A percentile compares a stretch with the other conserved stretches of the same genome.
phyloP scores from a whole-genome alignment of 2,888 invertebrate genomes.

The Mesopsocus fuscifrons region DNA sequence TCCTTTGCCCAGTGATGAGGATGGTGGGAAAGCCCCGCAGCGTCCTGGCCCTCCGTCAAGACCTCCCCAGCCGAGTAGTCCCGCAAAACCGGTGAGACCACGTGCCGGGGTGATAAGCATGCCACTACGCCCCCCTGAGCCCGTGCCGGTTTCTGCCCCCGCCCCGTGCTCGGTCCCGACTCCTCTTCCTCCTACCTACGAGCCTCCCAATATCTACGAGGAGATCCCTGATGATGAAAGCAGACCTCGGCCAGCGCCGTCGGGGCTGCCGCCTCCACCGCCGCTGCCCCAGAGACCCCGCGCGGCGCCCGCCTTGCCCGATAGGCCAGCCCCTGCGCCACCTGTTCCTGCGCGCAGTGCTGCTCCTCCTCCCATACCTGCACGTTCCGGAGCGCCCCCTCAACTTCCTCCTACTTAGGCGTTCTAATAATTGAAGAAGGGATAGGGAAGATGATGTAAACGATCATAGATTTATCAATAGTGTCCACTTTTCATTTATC shows the following conservation, averaged over 20 bases:
- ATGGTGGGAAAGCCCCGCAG: slow-evolving; percentile 16
- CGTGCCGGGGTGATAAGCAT: slow-evolving; percentile 32
- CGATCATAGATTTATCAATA: too few species aligned
- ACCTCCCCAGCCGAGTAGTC: slow-evolving; percentile 34
- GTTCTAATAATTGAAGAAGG: too few species aligned
- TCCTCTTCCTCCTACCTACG: slow-evolving; percentile 21
- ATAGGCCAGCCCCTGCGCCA: slow-evolving; percentile 28
- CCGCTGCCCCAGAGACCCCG: slow-evolving; percentile 16
- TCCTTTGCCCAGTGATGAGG: slow-evolving; percentile 10
- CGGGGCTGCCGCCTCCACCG: slow-evolving; percentile 14
- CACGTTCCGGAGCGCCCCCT: neutral
- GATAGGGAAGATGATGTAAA: too few species aligned
- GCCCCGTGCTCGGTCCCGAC: slow-evolving; percentile 24
- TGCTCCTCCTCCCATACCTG: slow-evolving; percentile 42
- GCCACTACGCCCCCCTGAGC: slow-evolving; percentile 16
- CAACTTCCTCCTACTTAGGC: neutral
- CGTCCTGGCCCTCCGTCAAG: slow-evolving; percentile 27
- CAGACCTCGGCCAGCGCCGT: slow-evolving; percentile 13
- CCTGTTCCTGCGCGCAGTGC: slow-evolving; percentile 38
- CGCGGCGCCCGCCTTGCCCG: slow-evolving; percentile 11
- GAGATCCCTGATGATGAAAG: slow-evolving; percentile 31
- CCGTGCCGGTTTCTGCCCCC: slow-evolving; percentile 17
- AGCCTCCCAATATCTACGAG: slow-evolving; percentile 30
- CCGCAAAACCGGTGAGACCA: slow-evolving; percentile 27
- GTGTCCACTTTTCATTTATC: too few species aligned